Evolutionary conservation across 1,140 invertebrate genomes (phyloP).

Genomic region (Drosophila kikkawai): DNA sequence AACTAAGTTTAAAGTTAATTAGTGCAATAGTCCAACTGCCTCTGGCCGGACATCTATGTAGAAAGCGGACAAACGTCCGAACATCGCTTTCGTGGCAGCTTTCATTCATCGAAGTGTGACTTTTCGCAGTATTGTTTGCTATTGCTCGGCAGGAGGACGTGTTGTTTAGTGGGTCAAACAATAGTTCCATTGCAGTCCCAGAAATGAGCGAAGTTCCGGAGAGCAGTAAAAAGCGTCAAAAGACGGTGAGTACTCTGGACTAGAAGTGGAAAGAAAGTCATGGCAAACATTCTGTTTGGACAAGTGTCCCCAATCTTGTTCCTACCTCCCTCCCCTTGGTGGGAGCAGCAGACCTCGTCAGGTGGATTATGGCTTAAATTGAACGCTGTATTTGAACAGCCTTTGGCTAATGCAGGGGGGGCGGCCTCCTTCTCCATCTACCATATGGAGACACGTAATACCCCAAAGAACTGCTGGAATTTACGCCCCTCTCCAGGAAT

Average conservation of each 20-base stretch:
- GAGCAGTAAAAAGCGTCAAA: constrained; percentile 76
- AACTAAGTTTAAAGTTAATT: constrained; percentile 49
- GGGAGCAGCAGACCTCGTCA: not conserved
- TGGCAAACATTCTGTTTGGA: constrained; percentile 49
- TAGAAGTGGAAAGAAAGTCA: constrained; percentile 14
- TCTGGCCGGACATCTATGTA: not conserved
- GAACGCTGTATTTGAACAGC: constrained; percentile 32
- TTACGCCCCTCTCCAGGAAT: constrained; percentile 6
- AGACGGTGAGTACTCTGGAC: constrained; percentile 56
- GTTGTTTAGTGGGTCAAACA: constrained; percentile 22
- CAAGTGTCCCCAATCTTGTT: constrained; percentile 50
- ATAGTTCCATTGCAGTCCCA: constrained; percentile 12
- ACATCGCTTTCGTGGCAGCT: constrained; percentile 14
- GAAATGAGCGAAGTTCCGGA: constrained; percentile 72
- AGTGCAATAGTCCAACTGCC: constrained; percentile 28
- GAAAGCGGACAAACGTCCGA: not conserved
- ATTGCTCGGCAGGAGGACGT: constrained; percentile 49
- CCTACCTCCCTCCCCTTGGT: not conserved
- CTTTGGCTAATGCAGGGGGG: constrained; percentile 8
- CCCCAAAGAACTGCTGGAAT: not conserved
- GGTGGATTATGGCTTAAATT: constrained; percentile 1
- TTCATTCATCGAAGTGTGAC: constrained; percentile 61
- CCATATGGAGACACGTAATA: constrained; percentile 40
- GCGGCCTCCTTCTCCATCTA: not conserved
- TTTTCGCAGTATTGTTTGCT: constrained; percentile 63